These are phyloP conservation scores for Steinernema khuongi DNA, from an alignment of 1,140 invertebrate genomes.

Conservation along the genomic window DNA sequence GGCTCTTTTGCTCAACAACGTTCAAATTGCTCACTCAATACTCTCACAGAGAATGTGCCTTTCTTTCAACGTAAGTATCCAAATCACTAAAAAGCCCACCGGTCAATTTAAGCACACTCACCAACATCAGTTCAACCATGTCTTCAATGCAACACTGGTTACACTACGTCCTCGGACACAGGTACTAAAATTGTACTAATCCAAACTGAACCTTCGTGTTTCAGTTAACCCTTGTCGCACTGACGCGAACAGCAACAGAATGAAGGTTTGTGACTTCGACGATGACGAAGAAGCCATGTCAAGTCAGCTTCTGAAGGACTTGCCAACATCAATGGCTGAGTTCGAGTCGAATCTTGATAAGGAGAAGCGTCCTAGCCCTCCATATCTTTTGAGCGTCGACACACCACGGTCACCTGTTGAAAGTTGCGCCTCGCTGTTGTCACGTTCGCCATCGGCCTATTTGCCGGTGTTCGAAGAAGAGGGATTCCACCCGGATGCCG, in stretches of 20 bases:
- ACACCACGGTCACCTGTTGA: not conserved
- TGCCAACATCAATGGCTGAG: not conserved
- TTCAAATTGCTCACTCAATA: not conserved
- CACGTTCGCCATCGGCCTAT: not conserved
- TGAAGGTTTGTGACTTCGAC: not conserved
- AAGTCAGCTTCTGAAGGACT: not conserved
- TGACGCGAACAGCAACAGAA: not conserved
- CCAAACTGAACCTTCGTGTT: too few relatives aligned
- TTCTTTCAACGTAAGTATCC: not conserved
- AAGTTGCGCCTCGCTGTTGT: not conserved
- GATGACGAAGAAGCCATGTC: not conserved
- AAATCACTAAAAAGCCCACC: not conserved
- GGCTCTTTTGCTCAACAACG: not conserved
- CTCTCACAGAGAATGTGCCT: not conserved
- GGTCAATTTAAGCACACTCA: slow-evolving; percentile 2
- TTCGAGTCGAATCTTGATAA: not conserved
- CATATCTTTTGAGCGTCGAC: not conserved
- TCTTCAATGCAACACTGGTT: not conserved
- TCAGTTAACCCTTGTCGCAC: too few relatives aligned
- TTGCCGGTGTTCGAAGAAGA: not conserved
- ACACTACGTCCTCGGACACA: too few relatives aligned
- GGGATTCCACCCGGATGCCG: not conserved
- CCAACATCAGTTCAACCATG: not conserved
- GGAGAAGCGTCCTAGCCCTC: not conserved
- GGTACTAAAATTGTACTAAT: too few relatives aligned